Conservation (phyloP, 2,113 vertebrate genomes). For the Fukomys damarensis region DNA sequence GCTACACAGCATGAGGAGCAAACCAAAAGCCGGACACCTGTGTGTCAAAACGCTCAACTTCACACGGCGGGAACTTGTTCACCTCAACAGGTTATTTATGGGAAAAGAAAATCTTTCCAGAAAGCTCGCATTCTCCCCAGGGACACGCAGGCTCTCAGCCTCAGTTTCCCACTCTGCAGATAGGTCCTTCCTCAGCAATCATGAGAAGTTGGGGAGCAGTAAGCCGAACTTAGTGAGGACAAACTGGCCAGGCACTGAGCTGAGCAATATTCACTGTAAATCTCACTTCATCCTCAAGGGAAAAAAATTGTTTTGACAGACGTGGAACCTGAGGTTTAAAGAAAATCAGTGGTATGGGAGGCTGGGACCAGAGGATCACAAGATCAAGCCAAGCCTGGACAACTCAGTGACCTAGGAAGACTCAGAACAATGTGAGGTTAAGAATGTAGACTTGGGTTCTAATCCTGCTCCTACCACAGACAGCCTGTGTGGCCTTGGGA, state of each 20-base stretch:
- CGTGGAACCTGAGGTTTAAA: neutral
- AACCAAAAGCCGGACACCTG: neutral
- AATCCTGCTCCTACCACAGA: neutral
- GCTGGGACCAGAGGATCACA: neutral
- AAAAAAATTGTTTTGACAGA: neutral
- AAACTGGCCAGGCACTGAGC: neutral
- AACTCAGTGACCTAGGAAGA: neutral
- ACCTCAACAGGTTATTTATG: neutral
- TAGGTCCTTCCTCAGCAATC: neutral
- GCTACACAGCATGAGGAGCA: rapidly evolving
- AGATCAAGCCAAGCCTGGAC: neutral
- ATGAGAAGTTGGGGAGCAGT: neutral
- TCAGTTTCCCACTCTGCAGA: neutral
- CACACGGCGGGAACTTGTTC: neutral
- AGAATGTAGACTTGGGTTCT: neutral
- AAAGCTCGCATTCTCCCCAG: neutral
- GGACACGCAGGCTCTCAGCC: neutral
- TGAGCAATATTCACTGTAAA: neutral
- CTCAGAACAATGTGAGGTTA: rapidly evolving
- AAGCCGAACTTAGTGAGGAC: neutral
- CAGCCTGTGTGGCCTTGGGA: neutral
- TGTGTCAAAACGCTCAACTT: neutral
- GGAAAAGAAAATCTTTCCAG: neutral
- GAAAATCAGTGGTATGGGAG: neutral
- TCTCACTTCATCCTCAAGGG: neutral